Evolutionary conservation across 2,797 vertebrate genomes (phyloP).

Genomic region (Hemibagrus guttatus): DNA sequence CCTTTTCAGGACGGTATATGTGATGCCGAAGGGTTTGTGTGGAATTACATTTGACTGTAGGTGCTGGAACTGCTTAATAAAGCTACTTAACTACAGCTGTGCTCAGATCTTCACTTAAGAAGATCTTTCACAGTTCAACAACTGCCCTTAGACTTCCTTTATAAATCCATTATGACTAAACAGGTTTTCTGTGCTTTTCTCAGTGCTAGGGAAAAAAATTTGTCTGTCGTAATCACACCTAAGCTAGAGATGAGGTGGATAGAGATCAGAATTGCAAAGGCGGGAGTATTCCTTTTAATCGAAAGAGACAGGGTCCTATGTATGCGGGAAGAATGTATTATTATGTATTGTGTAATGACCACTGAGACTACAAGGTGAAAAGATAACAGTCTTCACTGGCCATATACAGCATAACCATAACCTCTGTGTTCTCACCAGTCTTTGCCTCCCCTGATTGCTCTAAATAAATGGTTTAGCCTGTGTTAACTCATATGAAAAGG

Average conservation of each 20-base stretch:
- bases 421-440: constrained; percentile 17
- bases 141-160: not conserved
- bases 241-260: not conserved
- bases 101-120: not conserved
- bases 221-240: not conserved
- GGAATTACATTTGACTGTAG: not conserved
- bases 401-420: constrained; percentile 12
- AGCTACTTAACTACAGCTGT: not conserved
- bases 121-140: not conserved
- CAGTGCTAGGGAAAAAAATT: not conserved
- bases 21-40: not conserved
- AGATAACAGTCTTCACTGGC: constrained; percentile 13
- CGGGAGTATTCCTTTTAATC: constrained; percentile 2
- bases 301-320: no score
- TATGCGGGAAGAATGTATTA: not conserved
- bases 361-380: constrained; percentile 4
- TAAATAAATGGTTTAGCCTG: constrained; percentile 53
- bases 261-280: not conserved
- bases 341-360: not conserved
- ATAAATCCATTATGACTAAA: not conserved
- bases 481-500: constrained; percentile 55
- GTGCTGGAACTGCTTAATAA: not conserved
- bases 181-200: not conserved
- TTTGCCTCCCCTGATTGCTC: constrained; percentile 33
- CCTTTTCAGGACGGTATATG: not conserved